phyloP scores from a whole-genome alignment of 1,140 invertebrate species.

The Idris sp. region DNA sequence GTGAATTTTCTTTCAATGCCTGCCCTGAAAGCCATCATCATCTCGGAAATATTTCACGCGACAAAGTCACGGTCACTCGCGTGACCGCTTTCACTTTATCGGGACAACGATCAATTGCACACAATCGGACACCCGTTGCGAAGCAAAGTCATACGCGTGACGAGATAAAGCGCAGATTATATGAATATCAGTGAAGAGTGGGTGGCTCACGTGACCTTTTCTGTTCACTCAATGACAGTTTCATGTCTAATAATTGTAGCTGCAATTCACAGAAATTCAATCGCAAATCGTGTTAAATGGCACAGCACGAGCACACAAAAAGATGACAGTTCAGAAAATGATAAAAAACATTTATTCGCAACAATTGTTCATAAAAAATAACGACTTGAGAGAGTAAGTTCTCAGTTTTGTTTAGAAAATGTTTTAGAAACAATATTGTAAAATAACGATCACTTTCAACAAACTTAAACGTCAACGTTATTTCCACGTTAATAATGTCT shows the following conservation, averaged over 20 bases:
- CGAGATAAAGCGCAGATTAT: slow-evolving; percentile 38
- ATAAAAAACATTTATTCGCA: too few species aligned
- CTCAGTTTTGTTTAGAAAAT: too few species aligned
- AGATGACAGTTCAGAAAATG: neutral
- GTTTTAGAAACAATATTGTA: too few species aligned
- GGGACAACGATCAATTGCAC: slow-evolving; percentile 17
- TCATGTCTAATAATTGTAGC: slow-evolving; percentile 27
- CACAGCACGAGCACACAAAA: neutral
- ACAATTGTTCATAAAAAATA: too few species aligned
- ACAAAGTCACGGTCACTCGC: slow-evolving; percentile 45
- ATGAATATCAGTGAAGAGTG: slow-evolving; percentile 29
- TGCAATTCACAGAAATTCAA: slow-evolving; percentile 23
- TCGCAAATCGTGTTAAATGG: slow-evolving; percentile 19
- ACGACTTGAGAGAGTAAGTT: too few species aligned
- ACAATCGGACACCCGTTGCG: slow-evolving; percentile 45
- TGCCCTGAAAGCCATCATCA: too few species aligned
- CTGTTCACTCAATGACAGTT: slow-evolving; percentile 31
- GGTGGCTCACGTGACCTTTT: slow-evolving; percentile 49
- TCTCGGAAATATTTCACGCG: slow-evolving; percentile 27
- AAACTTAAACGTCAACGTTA: too few species aligned
- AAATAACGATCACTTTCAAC: too few species aligned
- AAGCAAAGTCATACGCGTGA: slow-evolving; percentile 37
- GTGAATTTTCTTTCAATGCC: slow-evolving; percentile 24
- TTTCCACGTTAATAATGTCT: too few species aligned
- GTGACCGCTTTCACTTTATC: slow-evolving; percentile 55